phyloP scores from a whole-genome alignment of 2,797 vertebrate species.

The Cyprinodon diabolis region DNA sequence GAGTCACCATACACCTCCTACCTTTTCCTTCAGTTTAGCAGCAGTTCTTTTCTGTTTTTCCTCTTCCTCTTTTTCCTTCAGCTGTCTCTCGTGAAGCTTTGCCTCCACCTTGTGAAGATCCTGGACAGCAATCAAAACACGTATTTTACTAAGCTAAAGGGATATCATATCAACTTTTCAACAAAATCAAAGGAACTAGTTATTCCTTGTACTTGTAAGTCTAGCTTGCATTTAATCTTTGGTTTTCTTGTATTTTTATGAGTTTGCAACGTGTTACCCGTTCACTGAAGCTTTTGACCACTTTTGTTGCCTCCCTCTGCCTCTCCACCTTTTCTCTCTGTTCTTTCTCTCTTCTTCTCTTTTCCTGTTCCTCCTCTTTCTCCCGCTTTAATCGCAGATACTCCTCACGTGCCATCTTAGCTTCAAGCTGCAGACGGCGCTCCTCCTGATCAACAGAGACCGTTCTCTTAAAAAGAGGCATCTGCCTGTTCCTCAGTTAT shows the following conservation, averaged over 20 bases:
- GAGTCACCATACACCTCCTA: conserved; percentile 41
- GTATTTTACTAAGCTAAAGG: neutral
- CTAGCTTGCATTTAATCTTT: rapidly evolving
- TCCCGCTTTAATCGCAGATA: conserved; percentile 79
- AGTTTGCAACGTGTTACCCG: conserved; percentile 71
- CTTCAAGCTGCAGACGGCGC: conserved; percentile 74
- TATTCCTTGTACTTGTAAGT: neutral
- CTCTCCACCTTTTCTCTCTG: conserved; percentile 80
- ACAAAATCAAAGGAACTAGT: neutral
- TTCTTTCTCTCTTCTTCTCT: conserved; percentile 76
- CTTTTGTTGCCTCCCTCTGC: conserved; percentile 73
- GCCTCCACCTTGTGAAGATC: conserved; percentile 85
- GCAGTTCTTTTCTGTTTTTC: conserved; percentile 82
- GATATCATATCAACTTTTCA: neutral
- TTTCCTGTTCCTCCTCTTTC: conserved; percentile 76
- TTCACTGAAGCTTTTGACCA: conserved; percentile 84
- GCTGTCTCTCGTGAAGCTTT: conserved; percentile 81
- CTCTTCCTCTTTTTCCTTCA: conserved; percentile 78
- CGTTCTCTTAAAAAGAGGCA: neutral
- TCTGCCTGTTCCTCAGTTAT: too few species aligned
- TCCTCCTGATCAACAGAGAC: conserved; percentile 68
- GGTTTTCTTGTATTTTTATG: neutral
- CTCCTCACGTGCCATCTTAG: conserved; percentile 81
- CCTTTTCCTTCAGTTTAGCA: conserved; percentile 86
- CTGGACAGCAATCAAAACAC: conserved; percentile 63